A percentile compares a stretch with the other conserved stretches of the same genome.
phyloP scores from a whole-genome alignment of 2,113 vertebrate species.

The Clarias magur region DNA sequence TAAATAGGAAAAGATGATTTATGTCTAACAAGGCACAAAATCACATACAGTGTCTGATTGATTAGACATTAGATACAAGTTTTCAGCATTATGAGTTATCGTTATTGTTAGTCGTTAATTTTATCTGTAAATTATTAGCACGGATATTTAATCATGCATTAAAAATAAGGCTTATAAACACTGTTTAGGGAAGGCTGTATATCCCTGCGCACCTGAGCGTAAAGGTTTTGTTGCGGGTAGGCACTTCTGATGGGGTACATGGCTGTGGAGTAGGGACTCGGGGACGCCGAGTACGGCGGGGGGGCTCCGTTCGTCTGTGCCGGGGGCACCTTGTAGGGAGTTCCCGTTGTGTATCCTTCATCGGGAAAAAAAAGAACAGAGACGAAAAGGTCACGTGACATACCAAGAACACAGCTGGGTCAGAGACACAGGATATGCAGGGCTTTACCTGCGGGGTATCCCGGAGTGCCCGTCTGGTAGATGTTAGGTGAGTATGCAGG shows the following conservation, averaged over 20 bases:
- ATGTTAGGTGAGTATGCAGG: conserved; percentile 83
- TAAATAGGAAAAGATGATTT: no score
- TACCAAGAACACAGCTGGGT: not conserved
- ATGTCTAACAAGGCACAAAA: no score
- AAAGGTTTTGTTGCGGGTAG: conserved; percentile 98
- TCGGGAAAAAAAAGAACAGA: not conserved
- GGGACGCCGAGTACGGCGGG: conserved; percentile 93
- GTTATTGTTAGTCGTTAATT: no score
- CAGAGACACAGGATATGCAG: not conserved
- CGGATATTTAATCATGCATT: not conserved
- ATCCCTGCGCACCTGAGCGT: conserved; percentile 85
- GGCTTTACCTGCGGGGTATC: conserved; percentile 82
- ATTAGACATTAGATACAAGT: no score
- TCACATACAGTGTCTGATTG: no score
- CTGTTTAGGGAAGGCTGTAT: not conserved
- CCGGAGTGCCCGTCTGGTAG: conserved; percentile 80
- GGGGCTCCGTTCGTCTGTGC: conserved; percentile 94
- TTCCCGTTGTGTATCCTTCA: conserved; percentile 94
- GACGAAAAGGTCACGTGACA: not conserved
- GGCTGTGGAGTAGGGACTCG: conserved; percentile 92
- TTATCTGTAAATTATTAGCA: no score
- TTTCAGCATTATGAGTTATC: no score
- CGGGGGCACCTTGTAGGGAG: conserved; percentile 96
- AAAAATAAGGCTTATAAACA: not conserved
- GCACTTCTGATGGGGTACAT: conserved; percentile 99